Base-by-base conservation (phyloP, 2,113 vertebrate genomes). In the Elephas maximus region DNA sequence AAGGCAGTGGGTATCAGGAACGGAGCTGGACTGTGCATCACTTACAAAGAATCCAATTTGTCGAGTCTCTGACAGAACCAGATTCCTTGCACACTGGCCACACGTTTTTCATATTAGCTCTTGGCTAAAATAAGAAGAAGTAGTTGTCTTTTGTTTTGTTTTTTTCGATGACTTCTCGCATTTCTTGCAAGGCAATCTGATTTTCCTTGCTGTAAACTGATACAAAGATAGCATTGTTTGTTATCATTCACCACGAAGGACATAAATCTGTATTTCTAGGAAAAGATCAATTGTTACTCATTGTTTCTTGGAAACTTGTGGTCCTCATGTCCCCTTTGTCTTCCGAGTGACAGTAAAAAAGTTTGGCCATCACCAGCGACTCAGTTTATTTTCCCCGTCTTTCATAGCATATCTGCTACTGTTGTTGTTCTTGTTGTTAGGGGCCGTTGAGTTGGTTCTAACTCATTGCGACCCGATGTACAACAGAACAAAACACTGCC, bases 11-110 rank as follows among this genome's bases (percentile, higher is more conserved):
- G 84, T 97, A 88, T 96, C 92, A 97, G 93, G 90, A 91, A 94
- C 84, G 24, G 76, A 30, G 12, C 93, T 53, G 80, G 79, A 91
- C 2, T 63, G 71, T 92, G 85, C 9, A 0, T 87, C 96, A 95
- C 83, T 98, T 98, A 97, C 91, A 97, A 97, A 95, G 88, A 98
- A 92, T 91, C 77, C 18, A 79, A 94, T 94, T 73, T 96, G 94
- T 95, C n/a, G 53, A 93, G 91, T 91, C 90, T 97, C 90, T 95
- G 91, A 93, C 92, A 76, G 41, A 63, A 73, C 44, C 2, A 96
- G 85, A 96, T 97, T 97, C 86, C 90, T 97, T 90, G 90, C 53
- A 82, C 86, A 37, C 84, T 77, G 71, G 77, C 93, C 92, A 57
- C 62, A 85, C 14, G 0, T 97, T 97, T 96, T 97, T 96, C 78